Evolutionary conservation across 2,888 invertebrate genomes (phyloP).

Genomic region (Heliconius ismenius): DNA sequence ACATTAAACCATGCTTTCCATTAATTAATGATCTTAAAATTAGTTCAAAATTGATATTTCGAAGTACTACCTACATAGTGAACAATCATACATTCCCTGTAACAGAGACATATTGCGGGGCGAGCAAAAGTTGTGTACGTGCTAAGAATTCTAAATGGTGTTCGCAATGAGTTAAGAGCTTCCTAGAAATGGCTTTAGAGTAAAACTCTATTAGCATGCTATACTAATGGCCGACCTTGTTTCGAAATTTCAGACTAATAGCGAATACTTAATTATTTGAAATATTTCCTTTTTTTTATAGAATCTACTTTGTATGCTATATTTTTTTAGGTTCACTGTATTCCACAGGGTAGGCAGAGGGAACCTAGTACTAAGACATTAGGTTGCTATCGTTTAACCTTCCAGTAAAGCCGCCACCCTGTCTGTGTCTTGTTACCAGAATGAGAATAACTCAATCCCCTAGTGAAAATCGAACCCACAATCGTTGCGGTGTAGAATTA

Average conservation of each 20-base stretch:
- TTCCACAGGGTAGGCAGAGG: not conserved
- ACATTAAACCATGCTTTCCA: not conserved
- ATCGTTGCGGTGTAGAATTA: no score
- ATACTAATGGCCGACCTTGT: constrained; percentile 27
- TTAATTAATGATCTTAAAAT: not conserved
- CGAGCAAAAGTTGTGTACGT: constrained; percentile 38
- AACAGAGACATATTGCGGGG: constrained; percentile 37
- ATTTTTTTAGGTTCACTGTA: not conserved
- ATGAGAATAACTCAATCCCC: no score
- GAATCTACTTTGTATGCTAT: not conserved
- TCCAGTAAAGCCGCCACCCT: no score
- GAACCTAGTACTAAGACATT: not conserved
- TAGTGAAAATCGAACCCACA: no score
- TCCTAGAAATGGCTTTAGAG: constrained; percentile 29
- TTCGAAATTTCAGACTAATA: constrained; percentile 13
- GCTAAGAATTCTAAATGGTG: constrained; percentile 31
- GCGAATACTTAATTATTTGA: constrained; percentile 3
- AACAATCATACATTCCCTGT: not conserved
- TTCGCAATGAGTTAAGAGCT: constrained; percentile 31
- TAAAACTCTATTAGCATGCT: constrained; percentile 30
- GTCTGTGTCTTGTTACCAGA: no score
- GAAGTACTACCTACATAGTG: not conserved
- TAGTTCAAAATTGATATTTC: constrained; percentile 10
- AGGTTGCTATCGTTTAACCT: no score
- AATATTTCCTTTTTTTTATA: not conserved